These are phyloP conservation scores for Alca torda DNA, from an alignment of 2,797 vertebrate genomes.

Conservation along the genomic window DNA sequence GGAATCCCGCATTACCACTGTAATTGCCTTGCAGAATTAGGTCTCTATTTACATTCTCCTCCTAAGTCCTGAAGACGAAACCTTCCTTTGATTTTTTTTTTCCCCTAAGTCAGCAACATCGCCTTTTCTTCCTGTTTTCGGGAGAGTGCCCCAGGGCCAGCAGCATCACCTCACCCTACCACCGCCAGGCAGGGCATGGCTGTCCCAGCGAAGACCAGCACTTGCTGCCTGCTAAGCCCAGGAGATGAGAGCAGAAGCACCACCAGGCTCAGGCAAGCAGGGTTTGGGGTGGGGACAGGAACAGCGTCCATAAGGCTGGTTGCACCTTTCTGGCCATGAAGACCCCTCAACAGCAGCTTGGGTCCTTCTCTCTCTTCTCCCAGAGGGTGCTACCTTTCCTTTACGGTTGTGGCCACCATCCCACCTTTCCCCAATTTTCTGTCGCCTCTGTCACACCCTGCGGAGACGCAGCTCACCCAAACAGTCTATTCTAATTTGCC, in stretches of 20 bases:
- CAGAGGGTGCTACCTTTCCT: neutral
- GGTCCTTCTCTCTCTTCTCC: neutral
- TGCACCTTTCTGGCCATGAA: neutral
- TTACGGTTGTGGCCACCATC: accelerated
- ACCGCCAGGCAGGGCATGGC: accelerated
- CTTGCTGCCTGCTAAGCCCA: neutral
- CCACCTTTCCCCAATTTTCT: neutral
- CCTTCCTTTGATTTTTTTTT: neutral
- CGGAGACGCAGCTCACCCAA: neutral
- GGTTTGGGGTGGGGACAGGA: neutral
- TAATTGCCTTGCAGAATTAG: conserved; percentile 16
- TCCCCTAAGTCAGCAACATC: neutral
- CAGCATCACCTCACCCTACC: accelerated
- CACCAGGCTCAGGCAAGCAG: neutral
- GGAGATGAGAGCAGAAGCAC: neutral
- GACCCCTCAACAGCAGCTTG: neutral
- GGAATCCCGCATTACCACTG: neutral
- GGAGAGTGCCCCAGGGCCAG: neutral
- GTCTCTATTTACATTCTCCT: conserved; percentile 22
- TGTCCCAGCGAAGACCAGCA: accelerated
- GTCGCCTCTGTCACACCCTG: neutral
- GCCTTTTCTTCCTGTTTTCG: neutral
- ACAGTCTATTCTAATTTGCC: neutral
- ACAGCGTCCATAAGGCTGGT: neutral
- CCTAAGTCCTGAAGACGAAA: neutral